Evolutionary conservation across 1,140 invertebrate genomes (phyloP).

Genomic region (Hormaphis cornu): DNA sequence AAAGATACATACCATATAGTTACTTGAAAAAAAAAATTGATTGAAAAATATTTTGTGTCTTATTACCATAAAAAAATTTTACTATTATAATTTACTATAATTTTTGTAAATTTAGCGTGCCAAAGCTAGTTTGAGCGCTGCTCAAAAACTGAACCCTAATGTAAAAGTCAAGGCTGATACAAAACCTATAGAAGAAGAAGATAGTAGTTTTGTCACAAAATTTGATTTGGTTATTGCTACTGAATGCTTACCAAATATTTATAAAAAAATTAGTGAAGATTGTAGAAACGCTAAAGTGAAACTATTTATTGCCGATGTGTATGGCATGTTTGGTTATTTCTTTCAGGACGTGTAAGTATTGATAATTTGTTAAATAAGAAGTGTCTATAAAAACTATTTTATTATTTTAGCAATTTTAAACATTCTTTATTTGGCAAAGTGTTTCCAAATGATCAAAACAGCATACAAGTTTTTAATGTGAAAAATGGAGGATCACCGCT

Average conservation of each 20-base stretch:
- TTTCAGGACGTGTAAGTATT: slow-evolving; percentile 79
- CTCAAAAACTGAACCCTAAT: slow-evolving; percentile 83
- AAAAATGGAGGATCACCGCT: neutral
- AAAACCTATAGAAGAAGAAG: slow-evolving; percentile 48
- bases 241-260: slow-evolving; percentile 57
- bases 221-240: slow-evolving; percentile 82
- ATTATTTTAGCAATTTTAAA: neutral
- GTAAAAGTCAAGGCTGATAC: slow-evolving; percentile 70
- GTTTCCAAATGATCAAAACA: neutral
- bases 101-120: slow-evolving; percentile 61
- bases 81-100: too few relatives aligned
- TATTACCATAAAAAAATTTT: too few relatives aligned
- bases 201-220: slow-evolving; percentile 54
- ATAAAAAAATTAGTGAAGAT: slow-evolving; percentile 66
- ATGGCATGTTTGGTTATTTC: slow-evolving; percentile 85
- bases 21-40: too few relatives aligned
- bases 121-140: slow-evolving; percentile 62
- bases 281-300: slow-evolving; percentile 70
- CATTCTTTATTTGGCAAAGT: neutral
- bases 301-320: slow-evolving; percentile 84
- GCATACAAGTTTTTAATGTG: neutral
- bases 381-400: neutral
- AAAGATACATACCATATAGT: too few relatives aligned
- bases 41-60: too few relatives aligned
- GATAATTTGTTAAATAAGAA: slow-evolving; percentile 56